Evolutionary conservation across 2,113 vertebrate species (phyloP).

Genomic region (Dicentrarchus labrax): DNA sequence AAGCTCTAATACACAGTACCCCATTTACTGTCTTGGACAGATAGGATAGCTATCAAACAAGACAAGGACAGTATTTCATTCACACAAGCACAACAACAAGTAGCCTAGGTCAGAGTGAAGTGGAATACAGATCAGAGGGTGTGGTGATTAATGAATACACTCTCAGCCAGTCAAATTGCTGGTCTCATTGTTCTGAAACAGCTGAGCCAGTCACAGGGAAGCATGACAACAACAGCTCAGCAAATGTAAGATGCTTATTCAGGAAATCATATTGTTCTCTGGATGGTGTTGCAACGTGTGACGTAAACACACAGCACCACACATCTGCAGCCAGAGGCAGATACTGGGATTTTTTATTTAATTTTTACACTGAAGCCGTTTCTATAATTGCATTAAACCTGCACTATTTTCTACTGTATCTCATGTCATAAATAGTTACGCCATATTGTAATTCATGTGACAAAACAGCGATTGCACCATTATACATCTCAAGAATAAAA

Average conservation of each 20-base stretch:
- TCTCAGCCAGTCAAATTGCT: neutral
- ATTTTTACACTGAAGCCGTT: neutral
- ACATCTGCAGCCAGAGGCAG: neutral
- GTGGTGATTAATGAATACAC: neutral
- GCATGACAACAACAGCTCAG: neutral
- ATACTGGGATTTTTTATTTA: neutral
- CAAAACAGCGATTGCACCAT: neutral
- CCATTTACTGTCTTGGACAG: too few species aligned
- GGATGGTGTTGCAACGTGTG: too few species aligned
- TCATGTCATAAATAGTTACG: neutral
- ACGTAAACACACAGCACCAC: too few species aligned
- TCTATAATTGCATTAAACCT: neutral
- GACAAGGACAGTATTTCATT: too few species aligned
- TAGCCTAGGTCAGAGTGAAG: neutral
- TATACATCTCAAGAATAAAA: too few species aligned
- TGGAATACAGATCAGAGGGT: neutral
- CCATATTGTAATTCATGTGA: neutral
- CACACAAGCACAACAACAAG: too few species aligned
- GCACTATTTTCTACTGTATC: neutral
- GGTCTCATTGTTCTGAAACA: neutral
- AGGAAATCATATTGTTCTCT: neutral
- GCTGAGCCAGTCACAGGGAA: neutral
- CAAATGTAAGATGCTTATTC: neutral
- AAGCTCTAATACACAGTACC: too few species aligned
- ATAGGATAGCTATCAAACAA: too few species aligned